Conservation (phyloP, 1,140 invertebrate genomes). For the Laupala kohalensis region DNA sequence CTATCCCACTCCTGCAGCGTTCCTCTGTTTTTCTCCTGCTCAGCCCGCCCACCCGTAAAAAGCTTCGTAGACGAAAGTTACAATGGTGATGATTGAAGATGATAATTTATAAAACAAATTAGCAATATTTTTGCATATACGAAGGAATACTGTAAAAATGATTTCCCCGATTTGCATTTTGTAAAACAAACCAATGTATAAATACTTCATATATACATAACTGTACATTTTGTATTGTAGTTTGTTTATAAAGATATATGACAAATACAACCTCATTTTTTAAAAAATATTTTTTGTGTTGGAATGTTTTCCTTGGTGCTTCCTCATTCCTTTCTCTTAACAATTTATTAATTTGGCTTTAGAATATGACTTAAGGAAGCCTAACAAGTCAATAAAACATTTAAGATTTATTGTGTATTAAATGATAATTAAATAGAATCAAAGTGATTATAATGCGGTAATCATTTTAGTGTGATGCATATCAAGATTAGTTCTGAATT, state of each 20-base stretch:
- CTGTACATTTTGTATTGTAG: conserved; percentile 16
- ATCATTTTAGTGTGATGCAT: too few species aligned
- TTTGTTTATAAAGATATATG: conserved; percentile 16
- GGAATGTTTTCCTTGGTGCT: not conserved
- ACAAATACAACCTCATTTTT: conserved; percentile 13
- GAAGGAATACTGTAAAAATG: conserved; percentile 7
- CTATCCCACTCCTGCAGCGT: too few species aligned
- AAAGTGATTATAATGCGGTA: too few species aligned
- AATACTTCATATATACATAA: conserved; percentile 14
- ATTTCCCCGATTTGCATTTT: conserved; percentile 7
- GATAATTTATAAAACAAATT: conserved; percentile 16
- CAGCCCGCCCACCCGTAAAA: not conserved
- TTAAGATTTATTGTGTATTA: too few species aligned
- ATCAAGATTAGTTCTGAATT: too few species aligned
- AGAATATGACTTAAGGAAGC: too few species aligned
- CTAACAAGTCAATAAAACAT: too few species aligned
- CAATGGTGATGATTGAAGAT: conserved; percentile 1
- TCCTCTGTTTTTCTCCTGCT: too few species aligned
- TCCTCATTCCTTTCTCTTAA: not conserved
- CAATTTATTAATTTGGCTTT: not conserved
- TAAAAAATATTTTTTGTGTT: conserved; percentile 3
- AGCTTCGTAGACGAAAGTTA: not conserved
- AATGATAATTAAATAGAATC: too few species aligned
- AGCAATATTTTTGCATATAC: conserved; percentile 15
- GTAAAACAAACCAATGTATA: conserved; percentile 12